Evolutionary conservation across 2,888 invertebrate species (phyloP), one percentile per base, ranked within the genome.

Genomic region (Agrilus mali): DNA sequence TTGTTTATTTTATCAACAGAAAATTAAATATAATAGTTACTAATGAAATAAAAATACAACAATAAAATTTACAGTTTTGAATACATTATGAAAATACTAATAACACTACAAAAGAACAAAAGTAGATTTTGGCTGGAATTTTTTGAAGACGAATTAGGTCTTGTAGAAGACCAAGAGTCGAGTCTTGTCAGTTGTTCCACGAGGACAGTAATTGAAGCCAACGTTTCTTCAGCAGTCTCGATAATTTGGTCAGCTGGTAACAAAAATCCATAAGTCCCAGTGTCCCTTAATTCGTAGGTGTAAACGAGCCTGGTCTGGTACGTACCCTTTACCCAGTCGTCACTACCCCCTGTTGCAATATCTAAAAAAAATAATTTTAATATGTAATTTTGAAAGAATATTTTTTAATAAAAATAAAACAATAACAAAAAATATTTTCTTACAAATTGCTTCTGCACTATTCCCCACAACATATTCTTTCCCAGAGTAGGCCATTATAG

Each of bases 321-420:
- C 0, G 75, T 69, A 7, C 73, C 78, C 53, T 83, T 80, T 0
- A 74, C 82, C 80, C 84, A 88, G 58, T 88, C 87, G 40, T 74
- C 68, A 8, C 77, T 72, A 2, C 71, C 68, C 1, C 84, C 84
- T 2, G 77, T 73, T 1, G 78, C 74, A 1, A 71, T 65, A 58
- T 77, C 78, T 78, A 56, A 38, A 41, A 48, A 38, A 22, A 36
- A 38, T 32, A 34, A 38, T 7, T 22, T 22, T 22, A 22, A 22
- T 22, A n/a, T n/a, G n/a, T n/a, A n/a, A n/a, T n/a, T n/a, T n/a
- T n/a, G n/a, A n/a, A n/a, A n/a, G n/a, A n/a, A n/a, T n/a, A n/a
- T n/a, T n/a, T n/a, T n/a, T n/a, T n/a, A n/a, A n/a, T n/a, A n/a
- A n/a, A n/a, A n/a, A n/a, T n/a, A n/a, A n/a, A n/a, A n/a, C n/a